Conservation (phyloP, 2,113 vertebrate species). For the Elaphurus davidianus region DNA sequence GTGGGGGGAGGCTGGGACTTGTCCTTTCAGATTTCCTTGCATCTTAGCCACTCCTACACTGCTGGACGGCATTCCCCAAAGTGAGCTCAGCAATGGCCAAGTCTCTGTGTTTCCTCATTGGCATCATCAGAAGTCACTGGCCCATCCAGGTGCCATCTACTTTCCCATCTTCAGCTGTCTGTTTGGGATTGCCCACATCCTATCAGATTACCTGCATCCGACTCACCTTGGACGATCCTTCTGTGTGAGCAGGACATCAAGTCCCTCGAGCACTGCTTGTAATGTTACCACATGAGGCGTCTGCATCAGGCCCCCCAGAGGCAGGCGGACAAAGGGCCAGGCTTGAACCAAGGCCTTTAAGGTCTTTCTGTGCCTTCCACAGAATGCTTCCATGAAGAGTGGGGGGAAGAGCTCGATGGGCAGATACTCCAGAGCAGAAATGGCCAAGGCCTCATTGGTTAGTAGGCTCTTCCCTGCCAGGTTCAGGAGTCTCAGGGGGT, state of each 20-base stretch:
- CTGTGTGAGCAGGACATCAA: not conserved
- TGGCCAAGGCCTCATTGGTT: not conserved
- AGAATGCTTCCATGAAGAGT: not conserved
- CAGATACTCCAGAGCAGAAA: not conserved
- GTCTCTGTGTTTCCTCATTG: not conserved
- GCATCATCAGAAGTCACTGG: not conserved
- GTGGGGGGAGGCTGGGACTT: not conserved
- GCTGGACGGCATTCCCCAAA: not conserved
- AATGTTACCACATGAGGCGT: not conserved
- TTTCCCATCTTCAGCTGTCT: too few species aligned
- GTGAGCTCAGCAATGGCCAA: not conserved
- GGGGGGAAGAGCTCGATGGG: not conserved
- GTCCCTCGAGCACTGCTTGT: not conserved
- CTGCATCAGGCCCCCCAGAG: not conserved
- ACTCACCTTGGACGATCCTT: not conserved
- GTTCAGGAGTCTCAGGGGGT: not conserved
- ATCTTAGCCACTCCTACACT: not conserved
- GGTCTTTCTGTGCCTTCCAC: not conserved
- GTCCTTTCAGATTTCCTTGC: not conserved
- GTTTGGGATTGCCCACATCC: too few species aligned
- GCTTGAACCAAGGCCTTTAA: not conserved
- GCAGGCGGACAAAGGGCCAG: not conserved
- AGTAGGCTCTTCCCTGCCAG: not conserved
- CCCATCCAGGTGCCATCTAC: not conserved
- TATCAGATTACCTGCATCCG: too few species aligned